Evolutionary conservation across 2,797 vertebrate species (phyloP), one percentile per base, ranked within the genome.

Genomic region (Sebastes umbrosus): DNA sequence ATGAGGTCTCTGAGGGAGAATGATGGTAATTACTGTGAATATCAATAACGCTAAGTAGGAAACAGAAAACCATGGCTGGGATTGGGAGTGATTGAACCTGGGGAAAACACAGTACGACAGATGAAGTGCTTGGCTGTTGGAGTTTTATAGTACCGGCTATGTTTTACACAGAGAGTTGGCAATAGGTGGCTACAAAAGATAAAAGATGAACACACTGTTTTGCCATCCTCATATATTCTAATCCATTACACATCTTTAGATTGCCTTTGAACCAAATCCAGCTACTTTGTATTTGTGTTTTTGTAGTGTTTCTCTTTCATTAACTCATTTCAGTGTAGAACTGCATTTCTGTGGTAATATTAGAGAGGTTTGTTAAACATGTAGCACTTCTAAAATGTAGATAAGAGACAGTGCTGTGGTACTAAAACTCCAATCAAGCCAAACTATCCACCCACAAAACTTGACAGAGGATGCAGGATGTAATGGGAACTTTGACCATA

Each of bases 1-100:
- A 94, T 92, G 86, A 91, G 87, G 89, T 88, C 84, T 93, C 91
- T 79, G 20, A 84, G 89, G 90, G 79, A 90, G 79, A 77, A 79
- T 75, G 77, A 84, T 78, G 84, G 83, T 88, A 87, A 91, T 93
- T 88, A 93, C 83, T 86, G 77, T 79, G 88, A 88, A 91, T 90
- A 91, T 92, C 90, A 91, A 88, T 90, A 87, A 84, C 62, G 74
- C 84, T 83, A 84, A 63, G 77, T 32, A 54, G 84, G 88, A 75
- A 85, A 84, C 60, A 79, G 69, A 88, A 86, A 20, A 84, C 57
- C 62, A 46, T 62, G 75, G 77, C 55, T 79, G 75, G 75, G 75
- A 82, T 52, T 24, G 57, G 74, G 75, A 84, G 77, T 79, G 86
- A 91, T 6, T 83, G 84, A 89, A 85, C 63, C 71, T 20, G 9